Conservation (phyloP, 2,888 invertebrate species). For the Fabriciana adippe region DNA sequence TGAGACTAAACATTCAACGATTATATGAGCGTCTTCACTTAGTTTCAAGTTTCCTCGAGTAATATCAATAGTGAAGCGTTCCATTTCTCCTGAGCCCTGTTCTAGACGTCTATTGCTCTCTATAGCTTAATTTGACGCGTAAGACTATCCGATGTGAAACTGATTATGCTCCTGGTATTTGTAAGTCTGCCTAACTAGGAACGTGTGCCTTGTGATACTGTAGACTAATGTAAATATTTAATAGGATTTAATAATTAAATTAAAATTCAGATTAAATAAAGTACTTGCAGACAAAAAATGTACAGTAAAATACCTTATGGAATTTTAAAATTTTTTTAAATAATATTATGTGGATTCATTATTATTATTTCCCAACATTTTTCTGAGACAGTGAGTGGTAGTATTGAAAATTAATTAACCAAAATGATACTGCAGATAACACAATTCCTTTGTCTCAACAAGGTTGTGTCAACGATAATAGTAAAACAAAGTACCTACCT, state of each 20-base stretch:
- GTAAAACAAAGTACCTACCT: neutral
- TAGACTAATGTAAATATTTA: conserved; percentile 1
- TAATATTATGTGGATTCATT: no score
- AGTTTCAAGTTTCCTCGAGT: conserved; percentile 35
- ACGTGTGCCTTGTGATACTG: neutral
- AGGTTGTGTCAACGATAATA: neutral
- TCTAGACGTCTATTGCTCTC: conserved; percentile 38
- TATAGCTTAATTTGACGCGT: conserved; percentile 42
- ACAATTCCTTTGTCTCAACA: neutral
- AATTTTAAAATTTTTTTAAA: no score
- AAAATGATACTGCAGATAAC: neutral
- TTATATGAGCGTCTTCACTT: conserved; percentile 23
- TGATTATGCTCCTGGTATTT: conserved; percentile 26
- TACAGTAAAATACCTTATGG: no score
- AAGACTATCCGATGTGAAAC: conserved; percentile 21
- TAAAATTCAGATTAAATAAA: no score
- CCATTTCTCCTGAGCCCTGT: conserved; percentile 36
- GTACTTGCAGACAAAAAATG: no score
- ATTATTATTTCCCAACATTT: no score
- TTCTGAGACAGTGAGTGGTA: no score
- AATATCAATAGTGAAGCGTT: conserved; percentile 42
- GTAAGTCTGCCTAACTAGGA: conserved; percentile 24
- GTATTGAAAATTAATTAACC: no score
- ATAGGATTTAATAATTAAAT: neutral
- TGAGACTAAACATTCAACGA: conserved; percentile 5